Evolutionary conservation across 1,140 invertebrate genomes (phyloP).

Genomic region (Melanaphis sacchari): DNA sequence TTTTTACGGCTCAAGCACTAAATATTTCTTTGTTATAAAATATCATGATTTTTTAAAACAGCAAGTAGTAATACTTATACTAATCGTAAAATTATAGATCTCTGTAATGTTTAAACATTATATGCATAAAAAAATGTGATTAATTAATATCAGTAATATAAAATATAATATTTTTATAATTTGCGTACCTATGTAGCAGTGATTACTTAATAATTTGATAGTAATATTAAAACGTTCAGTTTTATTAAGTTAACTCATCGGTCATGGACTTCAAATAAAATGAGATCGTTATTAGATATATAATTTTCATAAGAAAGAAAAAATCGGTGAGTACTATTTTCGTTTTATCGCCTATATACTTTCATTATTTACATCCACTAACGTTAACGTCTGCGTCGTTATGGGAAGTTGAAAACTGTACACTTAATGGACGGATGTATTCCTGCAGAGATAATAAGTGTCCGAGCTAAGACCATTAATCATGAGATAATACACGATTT

Average conservation of each 20-base stretch:
- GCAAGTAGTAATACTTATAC: too few species aligned
- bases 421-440: slow-evolving; percentile 10
- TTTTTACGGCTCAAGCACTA: neutral
- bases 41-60: neutral
- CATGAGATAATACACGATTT: neutral
- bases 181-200: neutral
- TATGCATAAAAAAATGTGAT: neutral
- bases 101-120: neutral
- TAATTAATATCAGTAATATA: neutral
- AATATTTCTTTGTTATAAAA: neutral
- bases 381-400: neutral
- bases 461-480: slow-evolving; percentile 1
- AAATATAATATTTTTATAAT: neutral
- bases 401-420: neutral
- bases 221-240: neutral
- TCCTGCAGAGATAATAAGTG: neutral
- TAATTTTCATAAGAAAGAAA: neutral
- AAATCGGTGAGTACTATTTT: neutral
- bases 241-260: neutral
- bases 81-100: neutral
- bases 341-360: neutral
- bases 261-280: neutral
- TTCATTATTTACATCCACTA: neutral
- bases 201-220: neutral
- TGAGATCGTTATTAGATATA: neutral